Conservation (phyloP, 1,140 invertebrate genomes). For the Scaptomyza hsui region DNA sequence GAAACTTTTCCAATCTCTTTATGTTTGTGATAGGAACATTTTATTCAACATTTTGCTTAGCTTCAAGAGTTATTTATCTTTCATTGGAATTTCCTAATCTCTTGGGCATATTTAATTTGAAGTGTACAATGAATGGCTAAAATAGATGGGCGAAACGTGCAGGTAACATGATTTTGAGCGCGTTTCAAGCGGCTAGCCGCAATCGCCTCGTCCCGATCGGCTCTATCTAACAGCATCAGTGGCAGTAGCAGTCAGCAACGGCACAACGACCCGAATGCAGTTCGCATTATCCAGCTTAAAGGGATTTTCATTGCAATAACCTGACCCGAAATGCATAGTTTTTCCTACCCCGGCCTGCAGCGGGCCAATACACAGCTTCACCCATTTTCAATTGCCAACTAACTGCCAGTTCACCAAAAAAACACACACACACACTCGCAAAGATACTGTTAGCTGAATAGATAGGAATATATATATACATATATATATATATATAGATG, state of each 20-base stretch:
- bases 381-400: constrained; percentile 65
- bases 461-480: constrained; percentile 12
- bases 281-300: constrained; percentile 76
- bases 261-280: constrained; percentile 62
- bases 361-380: constrained; percentile 52
- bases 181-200: constrained; percentile 58
- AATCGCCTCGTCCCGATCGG: constrained; percentile 2
- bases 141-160: constrained; percentile 71
- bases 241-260: constrained; percentile 5
- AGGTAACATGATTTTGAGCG: constrained; percentile 74
- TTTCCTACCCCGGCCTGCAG: constrained; percentile 46
- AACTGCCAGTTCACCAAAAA: constrained; percentile 48
- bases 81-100: neutral
- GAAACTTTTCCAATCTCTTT: no score
- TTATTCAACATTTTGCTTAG: no score
- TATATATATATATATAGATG: constrained; percentile 22
- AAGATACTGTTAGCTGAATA: constrained; percentile 18
- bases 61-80: neutral
- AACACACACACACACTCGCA: constrained; percentile 36
- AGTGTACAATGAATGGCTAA: neutral
- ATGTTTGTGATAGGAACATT: no score
- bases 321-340: constrained; percentile 62
- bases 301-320: constrained; percentile 80
- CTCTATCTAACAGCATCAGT: neutral
- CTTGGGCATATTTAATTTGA: neutral